These are phyloP conservation scores for Sphaeramia orbicularis DNA, from an alignment of 2,797 vertebrate species.

Conservation along the genomic window DNA sequence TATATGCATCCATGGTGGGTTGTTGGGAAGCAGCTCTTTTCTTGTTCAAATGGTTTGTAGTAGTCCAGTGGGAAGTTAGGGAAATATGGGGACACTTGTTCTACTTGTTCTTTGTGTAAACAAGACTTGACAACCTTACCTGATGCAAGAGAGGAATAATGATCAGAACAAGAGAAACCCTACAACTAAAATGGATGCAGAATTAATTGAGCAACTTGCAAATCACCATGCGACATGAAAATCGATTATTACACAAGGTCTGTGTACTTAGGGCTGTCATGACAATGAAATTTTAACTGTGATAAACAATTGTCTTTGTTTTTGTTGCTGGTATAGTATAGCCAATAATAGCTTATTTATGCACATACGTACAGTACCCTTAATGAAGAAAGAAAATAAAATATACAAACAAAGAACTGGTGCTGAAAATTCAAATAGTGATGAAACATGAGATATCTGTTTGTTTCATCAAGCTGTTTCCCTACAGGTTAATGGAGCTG, in stretches of 20 bases:
- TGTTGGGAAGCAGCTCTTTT: constrained; percentile 42
- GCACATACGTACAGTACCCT: too few species aligned
- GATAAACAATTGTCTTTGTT: too few species aligned
- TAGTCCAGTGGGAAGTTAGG: constrained; percentile 60
- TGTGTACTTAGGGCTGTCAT: neutral
- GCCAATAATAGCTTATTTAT: too few species aligned
- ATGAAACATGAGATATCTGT: too few species aligned
- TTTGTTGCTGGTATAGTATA: too few species aligned
- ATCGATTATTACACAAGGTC: neutral
- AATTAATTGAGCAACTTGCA: constrained; percentile 29
- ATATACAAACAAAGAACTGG: neutral
- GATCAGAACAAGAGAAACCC: constrained; percentile 19
- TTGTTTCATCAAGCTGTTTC: too few species aligned
- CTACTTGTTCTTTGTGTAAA: constrained; percentile 66
- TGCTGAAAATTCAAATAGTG: too few species aligned
- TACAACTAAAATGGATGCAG: constrained; percentile 24
- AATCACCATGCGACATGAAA: constrained; percentile 25
- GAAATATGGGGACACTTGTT: constrained; percentile 68
- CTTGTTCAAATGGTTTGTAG: constrained; percentile 49
- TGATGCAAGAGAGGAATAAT: constrained; percentile 51
- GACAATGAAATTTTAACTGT: too few species aligned
- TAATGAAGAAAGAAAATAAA: neutral
- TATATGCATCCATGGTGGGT: constrained; percentile 48
- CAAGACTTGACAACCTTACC: constrained; percentile 60
- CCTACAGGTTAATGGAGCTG: too few species aligned